Percentiles rank a stretch among this genome's conserved stretches.
Evolutionary conservation across 1,140 invertebrate genomes (phyloP).

Genomic region (Drosophila grimshawi): DNA sequence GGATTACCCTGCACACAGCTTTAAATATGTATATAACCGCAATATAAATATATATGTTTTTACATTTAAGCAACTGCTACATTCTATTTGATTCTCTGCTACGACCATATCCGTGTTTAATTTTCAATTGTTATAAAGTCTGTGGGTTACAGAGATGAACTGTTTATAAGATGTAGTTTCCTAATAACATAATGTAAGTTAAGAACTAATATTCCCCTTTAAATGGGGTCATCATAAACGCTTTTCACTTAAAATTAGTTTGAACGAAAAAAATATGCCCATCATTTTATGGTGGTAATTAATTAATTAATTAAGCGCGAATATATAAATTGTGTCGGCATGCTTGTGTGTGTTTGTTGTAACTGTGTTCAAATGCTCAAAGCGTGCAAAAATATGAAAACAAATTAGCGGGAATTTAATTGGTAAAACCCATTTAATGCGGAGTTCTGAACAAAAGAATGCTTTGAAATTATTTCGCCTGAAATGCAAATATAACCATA

Average conservation of each 20-base stretch:
- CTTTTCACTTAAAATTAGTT: constrained; percentile 54
- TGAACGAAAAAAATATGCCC: constrained; percentile 31
- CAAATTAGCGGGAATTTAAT: constrained; percentile 73
- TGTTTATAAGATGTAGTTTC: too few species aligned
- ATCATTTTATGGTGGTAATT: constrained; percentile 70
- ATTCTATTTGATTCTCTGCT: too few species aligned
- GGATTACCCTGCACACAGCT: not conserved
- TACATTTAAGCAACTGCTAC: too few species aligned
- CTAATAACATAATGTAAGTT: too few species aligned
- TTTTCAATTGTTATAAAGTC: too few species aligned
- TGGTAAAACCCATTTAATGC: constrained; percentile 44
- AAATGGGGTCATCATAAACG: constrained; percentile 8
- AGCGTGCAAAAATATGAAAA: constrained; percentile 39
- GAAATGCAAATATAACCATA: too few species aligned
- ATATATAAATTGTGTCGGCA: constrained; percentile 42
- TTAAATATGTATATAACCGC: not conserved
- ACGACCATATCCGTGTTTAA: too few species aligned
- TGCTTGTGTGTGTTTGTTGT: constrained; percentile 9
- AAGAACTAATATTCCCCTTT: too few species aligned
- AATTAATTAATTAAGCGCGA: constrained; percentile 64
- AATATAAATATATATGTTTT: not conserved
- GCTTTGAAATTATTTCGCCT: constrained; percentile 33
- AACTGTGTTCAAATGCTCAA: constrained; percentile 5
- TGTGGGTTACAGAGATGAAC: too few species aligned
- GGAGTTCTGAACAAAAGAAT: constrained; percentile 11